Conservation (phyloP, 2,113 vertebrate genomes). For the Onychostoma macrolepis region DNA sequence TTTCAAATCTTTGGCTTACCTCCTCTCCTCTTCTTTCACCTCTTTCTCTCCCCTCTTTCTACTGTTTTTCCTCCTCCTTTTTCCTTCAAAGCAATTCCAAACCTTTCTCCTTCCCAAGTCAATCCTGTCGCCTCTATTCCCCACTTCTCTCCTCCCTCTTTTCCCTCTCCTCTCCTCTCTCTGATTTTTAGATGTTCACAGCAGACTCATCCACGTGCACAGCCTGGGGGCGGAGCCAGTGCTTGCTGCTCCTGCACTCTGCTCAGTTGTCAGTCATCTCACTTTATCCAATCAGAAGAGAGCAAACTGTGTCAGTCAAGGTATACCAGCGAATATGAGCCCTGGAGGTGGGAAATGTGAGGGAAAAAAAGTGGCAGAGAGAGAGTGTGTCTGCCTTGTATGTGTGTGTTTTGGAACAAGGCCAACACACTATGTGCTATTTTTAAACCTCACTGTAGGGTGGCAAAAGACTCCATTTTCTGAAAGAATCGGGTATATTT, state of each 20-base stretch:
- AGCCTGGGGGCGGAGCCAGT: constrained; percentile 52
- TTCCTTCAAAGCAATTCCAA: constrained; percentile 26
- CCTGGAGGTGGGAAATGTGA: constrained; percentile 27
- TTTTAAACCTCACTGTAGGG: constrained; percentile 64
- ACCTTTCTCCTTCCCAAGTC: constrained; percentile 42
- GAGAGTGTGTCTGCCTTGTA: constrained; percentile 46
- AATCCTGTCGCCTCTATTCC: constrained; percentile 60
- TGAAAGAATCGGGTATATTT: constrained; percentile 33
- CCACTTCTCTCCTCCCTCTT: constrained; percentile 60
- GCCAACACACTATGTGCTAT: constrained; percentile 71
- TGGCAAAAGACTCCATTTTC: constrained; percentile 62
- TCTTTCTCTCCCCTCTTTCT: constrained; percentile 26
- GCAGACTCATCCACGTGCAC: constrained; percentile 71
- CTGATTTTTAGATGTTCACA: constrained; percentile 66
- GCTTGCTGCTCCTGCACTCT: constrained; percentile 24
- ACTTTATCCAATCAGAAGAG: constrained; percentile 59
- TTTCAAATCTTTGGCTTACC: background rate
- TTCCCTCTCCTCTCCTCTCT: constrained; percentile 67
- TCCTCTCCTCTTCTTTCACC: constrained; percentile 18
- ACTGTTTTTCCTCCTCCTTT: constrained; percentile 31
- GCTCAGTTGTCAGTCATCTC: constrained; percentile 58
- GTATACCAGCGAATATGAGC: constrained; percentile 57
- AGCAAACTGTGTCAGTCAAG: constrained; percentile 59
- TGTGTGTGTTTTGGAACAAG: constrained; percentile 65
- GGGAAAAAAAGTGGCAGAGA: constrained; percentile 47